phyloP scores from a whole-genome alignment of 2,113 vertebrate species.

The Brachyhypopomus occidentalis region DNA sequence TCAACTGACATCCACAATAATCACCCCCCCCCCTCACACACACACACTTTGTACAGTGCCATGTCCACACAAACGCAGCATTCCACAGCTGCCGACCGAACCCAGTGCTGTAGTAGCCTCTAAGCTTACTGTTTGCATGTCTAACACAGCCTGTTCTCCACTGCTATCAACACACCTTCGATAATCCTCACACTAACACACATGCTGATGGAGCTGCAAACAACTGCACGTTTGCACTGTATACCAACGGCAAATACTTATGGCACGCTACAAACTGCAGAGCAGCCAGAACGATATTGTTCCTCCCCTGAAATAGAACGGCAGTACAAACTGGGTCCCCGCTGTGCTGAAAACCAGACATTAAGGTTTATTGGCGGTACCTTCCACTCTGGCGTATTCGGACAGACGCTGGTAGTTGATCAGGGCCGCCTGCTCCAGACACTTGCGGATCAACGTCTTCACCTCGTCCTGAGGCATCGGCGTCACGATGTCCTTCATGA shows the following conservation, averaged over 20 bases:
- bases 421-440: conserved; percentile 96
- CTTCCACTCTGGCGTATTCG: conserved; percentile 99
- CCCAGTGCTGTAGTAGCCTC: neutral
- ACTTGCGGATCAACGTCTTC: conserved; percentile 94
- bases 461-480: conserved; percentile 96
- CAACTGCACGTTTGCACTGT: neutral
- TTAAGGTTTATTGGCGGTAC: conserved; percentile 70
- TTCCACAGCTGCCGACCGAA: neutral
- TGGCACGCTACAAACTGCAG: too few species aligned
- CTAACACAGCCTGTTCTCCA: too few species aligned
- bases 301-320: too few species aligned
- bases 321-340: too few species aligned
- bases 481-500: conserved; percentile 99
- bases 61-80: too few species aligned
- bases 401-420: conserved; percentile 97
- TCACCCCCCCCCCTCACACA: too few species aligned
- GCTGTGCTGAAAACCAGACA: too few species aligned
- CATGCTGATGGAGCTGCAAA: neutral
- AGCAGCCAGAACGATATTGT: too few species aligned
- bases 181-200: neutral
- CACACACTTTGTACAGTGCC: too few species aligned
- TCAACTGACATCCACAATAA: too few species aligned
- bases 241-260: too few species aligned
- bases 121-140: too few species aligned
- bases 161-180: neutral